Base-by-base conservation (phyloP, 1,140 invertebrate species). In the Drosophila pruinosa region DNA sequence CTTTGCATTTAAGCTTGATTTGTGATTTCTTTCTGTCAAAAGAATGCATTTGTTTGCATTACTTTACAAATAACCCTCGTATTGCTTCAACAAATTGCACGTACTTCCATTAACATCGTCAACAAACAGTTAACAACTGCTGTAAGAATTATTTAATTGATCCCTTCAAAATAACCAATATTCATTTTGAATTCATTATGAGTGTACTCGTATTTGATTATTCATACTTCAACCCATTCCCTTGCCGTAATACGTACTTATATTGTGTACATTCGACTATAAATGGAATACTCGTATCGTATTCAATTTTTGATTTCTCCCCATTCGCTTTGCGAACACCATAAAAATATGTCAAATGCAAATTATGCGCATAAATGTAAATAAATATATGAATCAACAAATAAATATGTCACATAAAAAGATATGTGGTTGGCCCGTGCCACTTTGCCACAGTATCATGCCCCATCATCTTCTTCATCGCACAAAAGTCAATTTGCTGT, bases 301-400 rank as follows among this genome's bases (percentile, higher is more conserved):
- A 45, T 75, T 47, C 21, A 12, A 21, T 22, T 75, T 77, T 70
- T 79, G 72, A 63, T 64, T 67, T 62, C 36, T 43, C 26, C 67
- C 10, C 38, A 47, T 24, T 38, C 6, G 28, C 31, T 36, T 52
- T 41, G 41, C 28, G 47, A 19, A 41, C 52, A 19, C 28, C 65
- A 81, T 88, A 88, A 82, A 82, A 86, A 86, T 83, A 72, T 86
- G 82, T 88, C 78, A 86, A 89, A 86, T 86, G 78, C 83, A 82
- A 82, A 82, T 82, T 76, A 89, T 67, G 63, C 61, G 72, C 79
- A 86, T 82, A 78, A 82, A 88, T 83, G 77, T 65, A 68, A 63
- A 73, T 73, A 63, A 41, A 75, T 85, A 72, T 75, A 64, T 79
- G 59, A 78, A 75, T 82, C 82, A 82, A 78, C 78, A 82, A 82